These are phyloP conservation scores for Stichopus horrens DNA, from an alignment of 53 echinoderm and acorn worm genomes.

Conservation along the genomic window DNA sequence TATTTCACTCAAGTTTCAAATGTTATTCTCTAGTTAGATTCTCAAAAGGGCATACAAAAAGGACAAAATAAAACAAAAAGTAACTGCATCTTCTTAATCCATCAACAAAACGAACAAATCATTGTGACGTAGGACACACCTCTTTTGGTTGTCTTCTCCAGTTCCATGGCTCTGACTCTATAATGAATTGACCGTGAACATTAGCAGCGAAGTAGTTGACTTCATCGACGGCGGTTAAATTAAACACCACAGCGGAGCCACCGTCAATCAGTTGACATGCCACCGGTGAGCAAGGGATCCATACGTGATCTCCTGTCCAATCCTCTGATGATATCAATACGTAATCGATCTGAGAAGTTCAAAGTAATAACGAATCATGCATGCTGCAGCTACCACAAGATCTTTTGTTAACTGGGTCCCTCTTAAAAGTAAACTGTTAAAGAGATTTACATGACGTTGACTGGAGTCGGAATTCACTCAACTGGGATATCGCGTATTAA, in stretches of 20 bases:
- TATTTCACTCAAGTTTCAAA: too few species aligned
- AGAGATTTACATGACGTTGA: too few species aligned
- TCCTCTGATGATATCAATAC: slow-evolving; percentile 42
- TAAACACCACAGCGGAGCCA: slow-evolving; percentile 43
- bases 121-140: slow-evolving; percentile 51
- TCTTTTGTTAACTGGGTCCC: too few species aligned
- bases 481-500: too few species aligned
- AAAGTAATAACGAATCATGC: too few species aligned
- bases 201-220: slow-evolving; percentile 70
- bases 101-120: neutral
- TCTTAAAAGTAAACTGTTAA: too few species aligned
- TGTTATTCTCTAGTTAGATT: too few species aligned
- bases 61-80: too few species aligned
- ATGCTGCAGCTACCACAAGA: too few species aligned
- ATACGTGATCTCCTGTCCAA: slow-evolving; percentile 52
- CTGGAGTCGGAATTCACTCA: too few species aligned
- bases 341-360: slow-evolving; percentile 56
- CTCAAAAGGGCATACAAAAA: too few species aligned
- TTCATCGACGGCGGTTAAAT: slow-evolving; percentile 45
- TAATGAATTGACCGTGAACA: slow-evolving; percentile 72
- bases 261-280: slow-evolving; percentile 51
- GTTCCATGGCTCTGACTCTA: slow-evolving; percentile 68
- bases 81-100: neutral
- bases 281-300: slow-evolving; percentile 62
- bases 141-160: slow-evolving; percentile 68